Conservation (phyloP, 2,888 invertebrate species). For the Nemotelus pantherinus region DNA sequence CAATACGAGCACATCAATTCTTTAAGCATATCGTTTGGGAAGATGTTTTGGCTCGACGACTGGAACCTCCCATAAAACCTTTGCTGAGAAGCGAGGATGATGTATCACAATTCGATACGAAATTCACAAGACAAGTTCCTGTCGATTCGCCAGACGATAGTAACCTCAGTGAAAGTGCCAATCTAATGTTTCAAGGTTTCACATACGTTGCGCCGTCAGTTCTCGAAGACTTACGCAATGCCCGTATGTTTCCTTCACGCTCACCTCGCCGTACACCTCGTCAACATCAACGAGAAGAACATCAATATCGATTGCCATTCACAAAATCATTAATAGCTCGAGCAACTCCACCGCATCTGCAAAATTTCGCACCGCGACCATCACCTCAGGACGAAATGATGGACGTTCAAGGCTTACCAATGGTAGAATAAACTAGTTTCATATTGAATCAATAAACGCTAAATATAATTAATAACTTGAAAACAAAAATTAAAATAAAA, state of each 20-base stretch:
- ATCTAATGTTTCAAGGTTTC: constrained; percentile 97
- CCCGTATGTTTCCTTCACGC: constrained; percentile 78
- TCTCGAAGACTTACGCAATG: constrained; percentile 86
- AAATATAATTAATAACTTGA: constrained; percentile 10
- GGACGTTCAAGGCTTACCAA: constrained; percentile 74
- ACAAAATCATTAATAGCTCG: constrained; percentile 56
- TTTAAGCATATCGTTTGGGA: constrained; percentile 96
- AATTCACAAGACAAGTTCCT: constrained; percentile 96
- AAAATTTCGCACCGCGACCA: constrained; percentile 63
- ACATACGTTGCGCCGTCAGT: constrained; percentile 98
- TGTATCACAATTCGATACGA: constrained; percentile 97
- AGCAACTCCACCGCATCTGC: constrained; percentile 62
- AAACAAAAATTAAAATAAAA: constrained; percentile 10
- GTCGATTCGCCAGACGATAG: constrained; percentile 98
- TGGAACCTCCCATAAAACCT: constrained; percentile 97
- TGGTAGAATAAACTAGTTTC: constrained; percentile 61
- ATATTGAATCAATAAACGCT: neutral
- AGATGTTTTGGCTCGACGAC: constrained; percentile 85
- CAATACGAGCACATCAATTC: constrained; percentile 92
- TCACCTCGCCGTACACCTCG: constrained; percentile 79
- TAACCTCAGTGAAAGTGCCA: constrained; percentile 94
- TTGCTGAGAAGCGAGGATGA: constrained; percentile 93
- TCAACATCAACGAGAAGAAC: constrained; percentile 61
- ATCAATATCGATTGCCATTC: constrained; percentile 58
- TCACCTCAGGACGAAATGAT: constrained; percentile 71